A percentile compares a stretch with the other conserved stretches of the same genome.
These are phyloP conservation scores for Octodonta nipae DNA, from an alignment of 2,888 invertebrate genomes.

Conservation along the genomic window DNA sequence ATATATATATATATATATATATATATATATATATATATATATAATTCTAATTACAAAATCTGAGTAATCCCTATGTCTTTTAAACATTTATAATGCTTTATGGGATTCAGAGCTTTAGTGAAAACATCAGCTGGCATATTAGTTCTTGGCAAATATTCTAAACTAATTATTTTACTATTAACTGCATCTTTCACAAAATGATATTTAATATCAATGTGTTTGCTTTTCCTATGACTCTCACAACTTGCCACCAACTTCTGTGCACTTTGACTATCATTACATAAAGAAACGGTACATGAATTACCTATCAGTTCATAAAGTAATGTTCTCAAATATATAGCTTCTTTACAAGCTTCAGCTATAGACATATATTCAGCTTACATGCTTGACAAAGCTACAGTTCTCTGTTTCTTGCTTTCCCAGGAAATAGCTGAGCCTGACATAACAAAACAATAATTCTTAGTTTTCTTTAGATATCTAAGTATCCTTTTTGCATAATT, in stretches of 20 bases:
- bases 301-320: neutral
- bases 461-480: neutral
- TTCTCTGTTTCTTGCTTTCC: neutral
- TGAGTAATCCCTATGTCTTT: too few species aligned
- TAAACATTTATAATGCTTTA: too few species aligned
- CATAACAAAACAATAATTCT: neutral
- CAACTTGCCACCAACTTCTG: neutral
- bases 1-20: too few species aligned
- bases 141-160: conserved; percentile 3
- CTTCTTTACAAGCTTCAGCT: conserved; percentile 1
- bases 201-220: conserved; percentile 2
- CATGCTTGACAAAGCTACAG: neutral
- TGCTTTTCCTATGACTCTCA: neutral
- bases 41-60: too few species aligned
- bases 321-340: conserved; percentile 2
- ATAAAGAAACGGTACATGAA: neutral
- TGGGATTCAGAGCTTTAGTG: too few species aligned
- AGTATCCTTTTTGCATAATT: conserved; percentile 1
- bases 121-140: conserved; percentile 4
- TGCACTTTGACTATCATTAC: conserved; percentile 3
- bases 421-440: neutral
- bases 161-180: neutral
- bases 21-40: too few species aligned
- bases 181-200: conserved; percentile 1
- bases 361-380: neutral